Evolutionary conservation across 2,888 invertebrate genomes (phyloP), one percentile per base, ranked within the genome.

Genomic region (Cosmopolites sordidus): DNA sequence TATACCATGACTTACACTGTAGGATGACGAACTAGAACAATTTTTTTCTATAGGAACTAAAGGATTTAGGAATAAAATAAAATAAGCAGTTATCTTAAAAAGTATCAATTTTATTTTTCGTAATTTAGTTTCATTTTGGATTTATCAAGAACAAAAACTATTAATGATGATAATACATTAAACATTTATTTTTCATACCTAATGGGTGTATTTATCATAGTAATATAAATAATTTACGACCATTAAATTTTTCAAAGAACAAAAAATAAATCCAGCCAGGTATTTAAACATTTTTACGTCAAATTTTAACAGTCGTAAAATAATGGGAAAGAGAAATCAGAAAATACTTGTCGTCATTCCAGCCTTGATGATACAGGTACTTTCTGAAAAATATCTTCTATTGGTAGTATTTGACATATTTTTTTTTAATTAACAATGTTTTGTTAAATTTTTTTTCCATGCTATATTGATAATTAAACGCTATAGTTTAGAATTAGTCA

Each of bases 161-260:
- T 12, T 33, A 12, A 12, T 6, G 33, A 33, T 3, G n/a, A 33
- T 33, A 33, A 33, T 12, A 33, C 33, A 33, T 33, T 33, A 11
- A 33, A 33, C 33, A 33, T 33, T 33, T 33, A 33, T 33, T 33
- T 22, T 8, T 33, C 11, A 33, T 33, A 33, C 33, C 33, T 33
- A 33, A n/a, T 6, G 8, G 22, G 22, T n/a, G n/a, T 22, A 5
- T 22, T 22, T 22, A 22, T 22, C 22, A 22, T 22, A 22, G 22
- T 22, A 22, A 22, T 22, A 22, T 22, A n/a, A n/a, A n/a, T 22
- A 5, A 22, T 5, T 22, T 22, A 8, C 22, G 22, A 22, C 22
- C 8, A 22, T 22, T 22, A 22, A 22, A 22, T 22, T 22, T 22
- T 8, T 22, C 8, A 22, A 22, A 3, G 22, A 22, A n/a, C n/a